Evolutionary conservation across 2,113 vertebrate genomes (phyloP).

Genomic region (Pica pica): DNA sequence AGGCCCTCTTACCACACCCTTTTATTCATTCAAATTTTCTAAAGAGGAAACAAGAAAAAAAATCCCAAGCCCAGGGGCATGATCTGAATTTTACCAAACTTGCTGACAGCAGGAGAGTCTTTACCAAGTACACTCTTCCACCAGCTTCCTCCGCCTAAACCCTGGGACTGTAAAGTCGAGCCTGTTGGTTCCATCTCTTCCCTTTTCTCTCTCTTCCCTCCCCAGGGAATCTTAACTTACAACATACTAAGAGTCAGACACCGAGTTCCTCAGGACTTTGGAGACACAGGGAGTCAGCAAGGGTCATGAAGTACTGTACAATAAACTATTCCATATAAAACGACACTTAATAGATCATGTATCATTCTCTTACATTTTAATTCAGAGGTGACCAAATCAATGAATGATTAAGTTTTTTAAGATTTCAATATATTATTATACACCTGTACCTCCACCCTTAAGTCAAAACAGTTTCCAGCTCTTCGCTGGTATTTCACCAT

Average conservation of each 20-base stretch:
- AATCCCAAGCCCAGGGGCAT: slow-evolving; percentile 17
- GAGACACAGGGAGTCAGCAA: not conserved
- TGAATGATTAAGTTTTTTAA: not conserved
- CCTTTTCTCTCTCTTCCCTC: not conserved
- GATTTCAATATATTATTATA: not conserved
- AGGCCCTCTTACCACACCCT: slow-evolving; percentile 19
- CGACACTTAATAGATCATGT: not conserved
- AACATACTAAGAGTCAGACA: not conserved
- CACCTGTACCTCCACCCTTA: not conserved
- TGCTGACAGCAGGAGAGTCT: not conserved
- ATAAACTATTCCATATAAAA: not conserved
- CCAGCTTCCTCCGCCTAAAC: not conserved
- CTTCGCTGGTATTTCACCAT: not conserved
- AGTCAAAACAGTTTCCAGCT: not conserved
- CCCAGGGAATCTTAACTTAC: not conserved
- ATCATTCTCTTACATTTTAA: not conserved
- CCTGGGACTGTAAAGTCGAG: not conserved
- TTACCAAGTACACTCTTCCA: not conserved
- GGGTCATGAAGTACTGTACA: not conserved
- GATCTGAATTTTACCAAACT: slow-evolving; percentile 13
- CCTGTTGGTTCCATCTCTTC: not conserved
- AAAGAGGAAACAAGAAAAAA: slow-evolving; percentile 38
- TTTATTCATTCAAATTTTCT: slow-evolving; percentile 47
- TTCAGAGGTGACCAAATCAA: not conserved
- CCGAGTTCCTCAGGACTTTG: not conserved